Conservation (phyloP, 2,888 invertebrate genomes). For the Dexiosoma caninum region DNA sequence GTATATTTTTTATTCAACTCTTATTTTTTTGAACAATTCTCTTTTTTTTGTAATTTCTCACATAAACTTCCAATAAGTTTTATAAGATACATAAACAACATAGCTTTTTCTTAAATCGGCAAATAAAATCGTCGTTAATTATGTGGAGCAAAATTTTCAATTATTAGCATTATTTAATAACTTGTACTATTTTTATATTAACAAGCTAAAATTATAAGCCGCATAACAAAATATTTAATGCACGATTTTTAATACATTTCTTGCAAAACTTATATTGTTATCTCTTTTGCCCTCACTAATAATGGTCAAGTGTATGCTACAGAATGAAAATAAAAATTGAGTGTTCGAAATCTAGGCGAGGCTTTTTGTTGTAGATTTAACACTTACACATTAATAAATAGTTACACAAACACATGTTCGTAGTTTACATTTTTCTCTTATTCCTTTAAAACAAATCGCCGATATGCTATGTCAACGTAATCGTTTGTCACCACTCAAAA, state of each 20-base stretch:
- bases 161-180: not conserved
- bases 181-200: not conserved
- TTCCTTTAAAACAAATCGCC: conserved; percentile 36
- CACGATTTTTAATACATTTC: conserved; percentile 24
- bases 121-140: not conserved
- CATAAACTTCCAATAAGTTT: conserved; percentile 23
- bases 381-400: conserved; percentile 9
- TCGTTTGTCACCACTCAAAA: conserved; percentile 61
- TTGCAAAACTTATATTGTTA: not conserved
- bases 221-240: conserved; percentile 47
- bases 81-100: not conserved
- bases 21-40: not conserved
- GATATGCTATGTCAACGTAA: conserved; percentile 65
- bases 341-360: conserved; percentile 60
- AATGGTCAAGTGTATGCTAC: not conserved
- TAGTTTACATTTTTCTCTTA: conserved; percentile 50
- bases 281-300: conserved; percentile 33
- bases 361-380: conserved; percentile 57
- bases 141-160: not conserved
- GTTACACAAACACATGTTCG: not conserved
- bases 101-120: not conserved
- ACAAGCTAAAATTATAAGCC: conserved; percentile 37
- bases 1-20: not conserved
- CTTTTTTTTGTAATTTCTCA: not conserved
- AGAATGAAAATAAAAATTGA: conserved; percentile 11